phyloP scores from a whole-genome alignment of 2,888 invertebrate species.

The Bursaphelenchus okinawaensis region DNA sequence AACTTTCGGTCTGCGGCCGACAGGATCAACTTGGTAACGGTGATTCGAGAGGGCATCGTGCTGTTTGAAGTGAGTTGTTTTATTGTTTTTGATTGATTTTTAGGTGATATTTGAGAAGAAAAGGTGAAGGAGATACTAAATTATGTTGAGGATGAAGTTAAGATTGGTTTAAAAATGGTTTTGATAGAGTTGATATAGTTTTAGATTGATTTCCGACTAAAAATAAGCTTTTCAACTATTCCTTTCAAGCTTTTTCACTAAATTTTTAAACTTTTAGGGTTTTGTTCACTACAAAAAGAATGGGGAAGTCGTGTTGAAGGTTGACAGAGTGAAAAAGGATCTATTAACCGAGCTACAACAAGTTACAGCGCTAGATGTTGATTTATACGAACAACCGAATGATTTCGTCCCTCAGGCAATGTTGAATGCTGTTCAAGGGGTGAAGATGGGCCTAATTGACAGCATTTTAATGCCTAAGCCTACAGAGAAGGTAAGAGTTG shows the following conservation, averaged over 20 bases:
- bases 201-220: background rate
- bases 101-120: no score
- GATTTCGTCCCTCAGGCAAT: slow-evolving; percentile 12
- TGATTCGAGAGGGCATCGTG: background rate
- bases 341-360: background rate
- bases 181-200: background rate
- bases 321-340: background rate
- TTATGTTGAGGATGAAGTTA: background rate
- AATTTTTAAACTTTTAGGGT: background rate
- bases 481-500: background rate
- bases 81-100: no score
- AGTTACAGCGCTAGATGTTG: background rate
- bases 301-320: background rate
- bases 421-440: background rate
- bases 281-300: background rate
- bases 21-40: background rate
- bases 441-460: background rate
- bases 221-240: no score
- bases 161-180: background rate
- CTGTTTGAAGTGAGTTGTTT: background rate
- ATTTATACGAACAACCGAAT: slow-evolving; percentile 2
- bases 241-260: no score
- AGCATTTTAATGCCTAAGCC: slow-evolving; percentile 1
- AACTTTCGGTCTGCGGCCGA: background rate
- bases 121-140: background rate